A percentile compares a stretch with the other conserved stretches of the same genome.
Evolutionary conservation across 2,113 vertebrate genomes (phyloP).

Genomic region (Cnemophilus loriae): DNA sequence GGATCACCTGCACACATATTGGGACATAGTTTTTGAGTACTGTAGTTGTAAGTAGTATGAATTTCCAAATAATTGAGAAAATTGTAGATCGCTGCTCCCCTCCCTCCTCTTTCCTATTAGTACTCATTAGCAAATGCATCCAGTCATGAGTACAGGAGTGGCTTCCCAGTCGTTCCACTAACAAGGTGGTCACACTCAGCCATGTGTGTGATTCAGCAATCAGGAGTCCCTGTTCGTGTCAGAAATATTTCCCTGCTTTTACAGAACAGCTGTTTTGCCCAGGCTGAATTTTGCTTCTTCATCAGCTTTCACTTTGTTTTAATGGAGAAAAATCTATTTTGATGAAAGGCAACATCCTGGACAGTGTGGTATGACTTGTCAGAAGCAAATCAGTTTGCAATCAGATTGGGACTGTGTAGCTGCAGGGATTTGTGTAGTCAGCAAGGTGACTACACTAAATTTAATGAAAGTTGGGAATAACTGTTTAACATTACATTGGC

Average conservation of each 20-base stretch:
- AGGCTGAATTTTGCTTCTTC: not conserved
- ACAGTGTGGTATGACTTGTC: not conserved
- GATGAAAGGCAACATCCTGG: not conserved
- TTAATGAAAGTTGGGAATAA: not conserved
- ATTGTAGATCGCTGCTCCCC: not conserved
- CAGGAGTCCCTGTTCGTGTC: not conserved
- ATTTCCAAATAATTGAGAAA: not conserved
- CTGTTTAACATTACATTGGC: not conserved
- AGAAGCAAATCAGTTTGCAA: not conserved
- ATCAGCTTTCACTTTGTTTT: not conserved
- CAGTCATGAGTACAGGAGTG: not conserved
- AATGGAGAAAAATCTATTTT: not conserved
- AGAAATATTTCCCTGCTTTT: not conserved
- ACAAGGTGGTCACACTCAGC: not conserved
- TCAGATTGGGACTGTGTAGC: not conserved
- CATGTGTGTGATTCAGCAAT: not conserved
- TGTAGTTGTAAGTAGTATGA: not conserved
- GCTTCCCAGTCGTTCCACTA: not conserved
- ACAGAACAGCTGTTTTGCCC: not conserved
- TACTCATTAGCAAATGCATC: not conserved
- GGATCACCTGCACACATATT: not conserved
- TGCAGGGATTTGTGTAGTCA: not conserved
- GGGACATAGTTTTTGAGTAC: not conserved
- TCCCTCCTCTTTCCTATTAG: not conserved
- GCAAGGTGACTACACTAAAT: not conserved